Evolutionary conservation across 2,113 vertebrate genomes (phyloP), one percentile per base, ranked within the genome.

Genomic region (Charadrius vociferus): DNA sequence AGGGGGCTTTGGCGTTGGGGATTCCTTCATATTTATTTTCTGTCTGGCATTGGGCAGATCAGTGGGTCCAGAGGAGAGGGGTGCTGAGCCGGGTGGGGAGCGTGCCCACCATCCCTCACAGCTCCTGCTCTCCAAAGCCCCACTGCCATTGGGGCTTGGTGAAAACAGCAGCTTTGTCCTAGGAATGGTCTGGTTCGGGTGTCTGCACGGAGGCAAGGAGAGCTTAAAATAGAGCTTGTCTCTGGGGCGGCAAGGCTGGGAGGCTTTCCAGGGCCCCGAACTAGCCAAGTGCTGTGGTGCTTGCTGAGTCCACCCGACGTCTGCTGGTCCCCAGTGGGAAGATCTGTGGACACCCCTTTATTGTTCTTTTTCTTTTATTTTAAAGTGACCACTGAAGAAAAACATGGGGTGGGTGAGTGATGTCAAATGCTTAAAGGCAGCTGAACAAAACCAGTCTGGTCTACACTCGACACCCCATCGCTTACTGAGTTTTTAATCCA

Each of bases 401-500:
- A 72, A 24, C 49, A 50, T 2, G 3, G 37, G 15, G 22, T 79
- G 36, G 11, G n/a, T 29, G 53, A 79, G 23, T 23, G 30, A 85
- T 70, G 58, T n/a, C 56, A 86, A 72, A 34, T 73, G 39, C 58
- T 74, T 72, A 50, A 81, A 87, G 49, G 53, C 61, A 87, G 70
- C 26, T 30, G 36, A 92, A 72, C 37, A 85, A 92, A 91, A 82
- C 23, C 39, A 62, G 62, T 29, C 56, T 68, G 52, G n/a, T 45
- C 53, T 91, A n/a, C 7, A 11, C 41, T 29, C 66, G 47, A 81
- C 61, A 84, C 24, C 21, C 18, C 23, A 61, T 68, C 27, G 45
- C 16, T 87, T 68, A 65, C 26, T 65, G 86, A 63, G 32, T 61
- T 93, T 90, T 92, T 72, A 87, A 71, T 84, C 95, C 11, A 75